A percentile compares a stretch with the other conserved stretches of the same genome.
Conservation (phyloP, 2,113 vertebrate species). For the Oriolus oriolus region DNA sequence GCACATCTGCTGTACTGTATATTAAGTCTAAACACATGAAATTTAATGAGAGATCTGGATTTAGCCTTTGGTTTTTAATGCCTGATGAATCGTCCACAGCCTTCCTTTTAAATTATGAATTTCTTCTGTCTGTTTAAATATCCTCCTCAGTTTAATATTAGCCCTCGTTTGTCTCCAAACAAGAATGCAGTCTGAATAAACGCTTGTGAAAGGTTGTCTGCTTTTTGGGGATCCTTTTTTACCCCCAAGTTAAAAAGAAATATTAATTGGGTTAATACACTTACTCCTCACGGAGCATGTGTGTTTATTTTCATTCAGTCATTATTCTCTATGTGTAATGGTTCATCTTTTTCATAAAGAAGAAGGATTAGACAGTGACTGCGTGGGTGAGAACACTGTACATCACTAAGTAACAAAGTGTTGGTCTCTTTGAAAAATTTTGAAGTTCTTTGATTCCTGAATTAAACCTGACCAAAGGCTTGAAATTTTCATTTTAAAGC, state of each 20-base stretch:
- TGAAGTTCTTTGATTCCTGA: neutral
- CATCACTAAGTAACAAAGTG: neutral
- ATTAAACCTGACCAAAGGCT: neutral
- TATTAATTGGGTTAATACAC: neutral
- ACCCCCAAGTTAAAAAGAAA: neutral
- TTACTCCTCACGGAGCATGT: neutral
- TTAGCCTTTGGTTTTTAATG: neutral
- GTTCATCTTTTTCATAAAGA: neutral
- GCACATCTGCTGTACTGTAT: neutral
- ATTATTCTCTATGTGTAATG: neutral
- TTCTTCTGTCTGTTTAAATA: neutral
- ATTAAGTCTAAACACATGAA: neutral
- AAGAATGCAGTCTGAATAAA: neutral
- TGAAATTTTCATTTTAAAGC: neutral
- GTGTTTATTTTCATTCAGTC: neutral
- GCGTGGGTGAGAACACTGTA: fast-evolving
- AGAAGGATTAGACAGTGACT: neutral
- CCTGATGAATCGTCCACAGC: neutral
- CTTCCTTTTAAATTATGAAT: neutral
- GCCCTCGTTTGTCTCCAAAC: neutral
- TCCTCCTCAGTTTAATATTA: neutral
- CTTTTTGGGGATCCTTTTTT: neutral
- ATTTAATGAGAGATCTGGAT: neutral
- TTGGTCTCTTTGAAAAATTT: neutral
- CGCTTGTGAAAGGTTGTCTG: neutral